Evolutionary conservation across 2,113 vertebrate species (phyloP), one percentile per base, ranked within the genome.

Genomic region (Dicaeum eximium): DNA sequence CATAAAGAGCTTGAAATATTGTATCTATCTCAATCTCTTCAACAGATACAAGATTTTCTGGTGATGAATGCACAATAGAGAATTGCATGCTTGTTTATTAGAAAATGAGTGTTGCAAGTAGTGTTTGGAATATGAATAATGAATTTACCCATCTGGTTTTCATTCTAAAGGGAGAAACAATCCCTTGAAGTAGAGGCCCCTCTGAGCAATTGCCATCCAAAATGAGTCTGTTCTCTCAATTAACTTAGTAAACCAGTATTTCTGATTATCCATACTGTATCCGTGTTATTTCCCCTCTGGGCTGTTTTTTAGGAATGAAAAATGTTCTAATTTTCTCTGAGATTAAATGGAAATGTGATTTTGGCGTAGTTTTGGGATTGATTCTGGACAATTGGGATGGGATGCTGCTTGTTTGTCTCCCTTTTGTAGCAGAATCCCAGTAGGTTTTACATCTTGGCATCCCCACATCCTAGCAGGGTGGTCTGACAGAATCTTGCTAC

Each of bases 51-150:
- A n/a, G 64, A 23, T 77, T 86, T 93, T 91, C 67, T 80, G 28
- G 15, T 33, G 23, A 13, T 61, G 67, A 87, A 38, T 35, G 42
- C 25, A 22, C 50, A 56, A n/a, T 33, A 44, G 25, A 53, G 31
- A 83, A 54, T 78, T 57, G 8, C 38, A 31, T 58, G 21, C 64
- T 70, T 45, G 27, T 77, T 88, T 77, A 33, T 86, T 86, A 86
- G 48, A 65, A 73, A 90, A 61, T 44, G 7, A 10, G 4, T 83
- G 45, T 61, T 88, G 54, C 21, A 61, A 37, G 30, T 37, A 42
- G 30, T 28, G 14, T 84, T 88, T 92, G 56, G 38, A 84, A 28
- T 88, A 86, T 69, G 58, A 90, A 78, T 86, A 81, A 84, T 67
- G n/a, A 83, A 69, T 88, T 48, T 48, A 56, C 12, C 33, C 23